Conservation (phyloP, 1,140 invertebrate genomes). For the Odontomachus brunneus region DNA sequence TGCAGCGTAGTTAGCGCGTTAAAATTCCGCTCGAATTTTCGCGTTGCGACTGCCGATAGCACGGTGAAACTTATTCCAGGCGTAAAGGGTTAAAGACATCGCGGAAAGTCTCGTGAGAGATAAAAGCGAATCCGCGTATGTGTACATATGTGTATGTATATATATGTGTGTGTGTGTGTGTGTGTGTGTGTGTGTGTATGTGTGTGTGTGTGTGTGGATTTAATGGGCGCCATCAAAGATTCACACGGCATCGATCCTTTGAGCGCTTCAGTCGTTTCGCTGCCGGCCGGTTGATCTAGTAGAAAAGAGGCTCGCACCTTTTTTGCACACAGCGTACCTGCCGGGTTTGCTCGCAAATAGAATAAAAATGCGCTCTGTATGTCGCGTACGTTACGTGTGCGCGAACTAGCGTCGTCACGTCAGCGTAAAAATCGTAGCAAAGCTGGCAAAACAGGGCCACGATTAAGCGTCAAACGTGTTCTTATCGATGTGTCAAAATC, state of each 20-base stretch:
- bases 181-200: too few relatives aligned
- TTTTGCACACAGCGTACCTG: neutral
- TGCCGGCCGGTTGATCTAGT: conserved; percentile 14
- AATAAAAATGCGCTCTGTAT: neutral
- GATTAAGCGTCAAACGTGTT: conserved; percentile 2
- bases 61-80: neutral
- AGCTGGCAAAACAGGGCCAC: neutral
- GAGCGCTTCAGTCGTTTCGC: conserved; percentile 29
- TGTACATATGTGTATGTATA: too few relatives aligned
- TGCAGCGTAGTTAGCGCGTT: neutral
- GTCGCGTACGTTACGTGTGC: neutral
- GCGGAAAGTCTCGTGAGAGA: neutral
- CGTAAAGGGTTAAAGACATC: neutral
- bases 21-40: conserved; percentile 1
- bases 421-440: neutral
- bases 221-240: conserved; percentile 51
- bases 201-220: conserved; percentile 17
- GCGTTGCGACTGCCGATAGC: neutral
- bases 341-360: neutral
- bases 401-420: neutral
- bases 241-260: conserved; percentile 45
- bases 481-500: neutral
- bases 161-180: neutral
- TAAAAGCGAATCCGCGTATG: conserved; percentile 30
- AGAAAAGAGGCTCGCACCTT: neutral